phyloP scores from a whole-genome alignment of 1,140 invertebrate species.

The Orius laevigatus region DNA sequence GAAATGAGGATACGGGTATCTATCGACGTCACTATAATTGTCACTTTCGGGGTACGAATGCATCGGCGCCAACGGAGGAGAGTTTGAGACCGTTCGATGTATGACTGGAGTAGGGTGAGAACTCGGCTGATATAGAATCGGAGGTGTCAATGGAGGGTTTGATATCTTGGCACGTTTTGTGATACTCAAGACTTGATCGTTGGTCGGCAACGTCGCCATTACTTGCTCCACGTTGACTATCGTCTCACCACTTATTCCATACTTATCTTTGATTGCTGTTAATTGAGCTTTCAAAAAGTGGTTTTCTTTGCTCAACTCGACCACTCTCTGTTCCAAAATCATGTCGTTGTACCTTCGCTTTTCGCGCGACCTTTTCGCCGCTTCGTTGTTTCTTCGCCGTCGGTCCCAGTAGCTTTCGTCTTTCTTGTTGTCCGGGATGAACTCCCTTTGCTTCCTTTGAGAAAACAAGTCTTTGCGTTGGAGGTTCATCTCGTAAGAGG shows the following conservation, averaged over 20 bases:
- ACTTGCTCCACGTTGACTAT: slow-evolving; percentile 77
- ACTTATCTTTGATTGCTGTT: slow-evolving; percentile 83
- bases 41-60: slow-evolving; percentile 20
- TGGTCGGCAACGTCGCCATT: slow-evolving; percentile 60
- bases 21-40: slow-evolving; percentile 20
- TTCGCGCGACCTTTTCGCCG: slow-evolving; percentile 84
- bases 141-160: slow-evolving; percentile 23
- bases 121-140: slow-evolving; percentile 23
- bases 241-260: slow-evolving; percentile 71
- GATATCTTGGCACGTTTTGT: slow-evolving; percentile 60
- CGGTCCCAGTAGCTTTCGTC: slow-evolving; percentile 96
- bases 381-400: slow-evolving; percentile 86
- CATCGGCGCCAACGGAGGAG: slow-evolving; percentile 29
- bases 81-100: slow-evolving; percentile 36
- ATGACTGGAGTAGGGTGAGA: slow-evolving; percentile 50
- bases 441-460: slow-evolving; percentile 85
- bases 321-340: slow-evolving; percentile 83
- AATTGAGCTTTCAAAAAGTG: slow-evolving; percentile 83
- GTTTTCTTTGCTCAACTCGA: slow-evolving; percentile 89
- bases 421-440: slow-evolving; percentile 93
- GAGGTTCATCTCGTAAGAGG: slow-evolving; percentile 33
- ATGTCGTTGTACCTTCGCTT: slow-evolving; percentile 93
- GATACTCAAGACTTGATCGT: slow-evolving; percentile 64
- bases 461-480: slow-evolving; percentile 61
- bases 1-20: slow-evolving; percentile 20